A percentile compares a stretch with the other conserved stretches of the same genome.
Conservation (phyloP, 2,797 vertebrate species). For the Hirundo rustica region DNA sequence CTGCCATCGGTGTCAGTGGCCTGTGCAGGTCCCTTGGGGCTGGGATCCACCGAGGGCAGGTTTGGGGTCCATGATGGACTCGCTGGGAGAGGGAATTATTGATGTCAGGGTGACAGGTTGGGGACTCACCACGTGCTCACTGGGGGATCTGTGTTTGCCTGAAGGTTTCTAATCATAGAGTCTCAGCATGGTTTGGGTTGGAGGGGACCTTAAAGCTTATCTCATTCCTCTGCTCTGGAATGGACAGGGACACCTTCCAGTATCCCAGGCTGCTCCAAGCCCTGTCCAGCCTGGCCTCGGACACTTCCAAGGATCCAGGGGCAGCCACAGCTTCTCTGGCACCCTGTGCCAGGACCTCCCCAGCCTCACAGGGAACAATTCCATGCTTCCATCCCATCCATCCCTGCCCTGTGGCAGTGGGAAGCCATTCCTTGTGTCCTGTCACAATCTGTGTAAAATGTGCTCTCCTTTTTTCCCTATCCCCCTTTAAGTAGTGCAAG, state of each 20-base stretch:
- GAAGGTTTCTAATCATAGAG: neutral
- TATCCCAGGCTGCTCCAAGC: fast-evolving
- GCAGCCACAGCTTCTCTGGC: neutral
- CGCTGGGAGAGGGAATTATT: neutral
- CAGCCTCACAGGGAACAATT: fast-evolving
- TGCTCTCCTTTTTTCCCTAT: neutral
- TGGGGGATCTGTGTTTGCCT: neutral
- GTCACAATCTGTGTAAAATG: neutral
- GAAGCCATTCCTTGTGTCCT: neutral
- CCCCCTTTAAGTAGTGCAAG: neutral
- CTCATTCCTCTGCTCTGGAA: neutral
- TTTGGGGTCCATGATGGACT: neutral
- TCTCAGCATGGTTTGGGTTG: neutral
- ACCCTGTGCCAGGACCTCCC: neutral
- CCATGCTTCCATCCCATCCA: fast-evolving
- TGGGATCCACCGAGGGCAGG: neutral
- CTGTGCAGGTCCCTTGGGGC: neutral
- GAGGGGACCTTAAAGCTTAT: neutral
- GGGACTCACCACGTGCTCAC: neutral
- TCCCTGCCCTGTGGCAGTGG: neutral
- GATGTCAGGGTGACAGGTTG: neutral
- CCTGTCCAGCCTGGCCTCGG: fast-evolving
- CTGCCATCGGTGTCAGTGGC: neutral
- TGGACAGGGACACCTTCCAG: neutral
- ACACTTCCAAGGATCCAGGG: neutral